Base-by-base conservation (phyloP, 1,140 invertebrate species). In the Dufourea novaeangliae region DNA sequence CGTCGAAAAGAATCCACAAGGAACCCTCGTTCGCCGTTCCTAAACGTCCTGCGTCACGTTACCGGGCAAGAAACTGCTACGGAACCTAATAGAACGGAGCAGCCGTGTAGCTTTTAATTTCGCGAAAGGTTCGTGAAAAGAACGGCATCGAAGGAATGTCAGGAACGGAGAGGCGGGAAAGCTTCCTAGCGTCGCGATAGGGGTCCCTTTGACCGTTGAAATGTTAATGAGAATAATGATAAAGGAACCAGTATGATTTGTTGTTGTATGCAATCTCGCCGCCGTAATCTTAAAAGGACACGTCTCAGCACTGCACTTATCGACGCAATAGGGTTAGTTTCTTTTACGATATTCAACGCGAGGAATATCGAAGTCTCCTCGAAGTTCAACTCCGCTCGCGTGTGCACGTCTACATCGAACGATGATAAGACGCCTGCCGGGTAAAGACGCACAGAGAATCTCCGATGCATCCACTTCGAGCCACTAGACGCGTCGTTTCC, bases 1-100 rank as follows among this genome's bases (percentile, higher is more conserved):
- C 78, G 73, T 54, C 64, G 44, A 27, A 84, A 84, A 79, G 79
- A 80, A 84, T 84, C 82, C 70, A 52, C 27, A n/a, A n/a, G n/a
- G 62, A 39, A 79, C 71, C 71, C 71, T 75, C 56, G 70, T 59
- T n/a, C 50, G 17, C 10, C 11, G 6, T 14, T 37, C 37, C 34
- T 61, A 52, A 64, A 64, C 57, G 46, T 56, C 73, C 39, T 20
- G 22, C 73, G 39, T 69, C 52, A 27, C 64, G 73, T 69, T 39
- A 56, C n/a, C n/a, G 46, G 8, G 12, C 29, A 73, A 64, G 50
- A 64, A 78, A 64, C 27, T 6, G 14, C 17, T 22, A 8, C 4
- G 22, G 27, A 6, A 62, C 37, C 3, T 6, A 27, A 39, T 7
- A 17, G 25, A 50, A 74, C 46, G 14, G 11, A 7, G 17, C 17